These are phyloP conservation scores for Haplochromis vanheusdeni DNA, from an alignment of 2,113 vertebrate species.

Conservation along the genomic window DNA sequence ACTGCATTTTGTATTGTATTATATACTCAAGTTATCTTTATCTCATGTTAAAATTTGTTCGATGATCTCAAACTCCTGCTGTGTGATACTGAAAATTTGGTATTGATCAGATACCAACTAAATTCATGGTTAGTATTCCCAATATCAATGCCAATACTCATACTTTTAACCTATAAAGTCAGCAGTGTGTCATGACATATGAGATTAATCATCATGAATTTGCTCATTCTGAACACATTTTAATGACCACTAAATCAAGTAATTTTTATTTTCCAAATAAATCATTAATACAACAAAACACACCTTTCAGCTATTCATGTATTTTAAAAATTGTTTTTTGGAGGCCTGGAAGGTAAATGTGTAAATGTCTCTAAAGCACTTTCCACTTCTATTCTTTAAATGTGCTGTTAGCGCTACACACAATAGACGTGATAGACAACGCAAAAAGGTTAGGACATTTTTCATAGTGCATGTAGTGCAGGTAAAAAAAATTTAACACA, in stretches of 20 bases:
- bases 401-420: background rate
- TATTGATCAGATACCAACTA: background rate
- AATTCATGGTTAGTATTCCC: background rate
- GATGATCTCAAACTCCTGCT: background rate
- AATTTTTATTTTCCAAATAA: background rate
- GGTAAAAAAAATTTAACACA: background rate
- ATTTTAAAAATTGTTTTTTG: background rate
- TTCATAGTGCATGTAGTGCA: background rate
- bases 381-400: background rate
- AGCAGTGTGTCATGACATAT: background rate
- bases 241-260: background rate
- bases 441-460: background rate
- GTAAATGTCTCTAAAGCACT: background rate
- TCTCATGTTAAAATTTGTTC: background rate
- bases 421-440: background rate
- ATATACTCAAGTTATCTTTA: background rate
- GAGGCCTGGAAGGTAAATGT: background rate
- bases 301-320: background rate
- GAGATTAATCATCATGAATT: background rate
- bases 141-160: background rate
- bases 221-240: background rate
- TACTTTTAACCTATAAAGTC: background rate
- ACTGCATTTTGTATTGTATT: background rate
- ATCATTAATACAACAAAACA: background rate
- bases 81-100: background rate